Base-by-base conservation (phyloP, 1,140 invertebrate species). In the Polypedilum pembai region DNA sequence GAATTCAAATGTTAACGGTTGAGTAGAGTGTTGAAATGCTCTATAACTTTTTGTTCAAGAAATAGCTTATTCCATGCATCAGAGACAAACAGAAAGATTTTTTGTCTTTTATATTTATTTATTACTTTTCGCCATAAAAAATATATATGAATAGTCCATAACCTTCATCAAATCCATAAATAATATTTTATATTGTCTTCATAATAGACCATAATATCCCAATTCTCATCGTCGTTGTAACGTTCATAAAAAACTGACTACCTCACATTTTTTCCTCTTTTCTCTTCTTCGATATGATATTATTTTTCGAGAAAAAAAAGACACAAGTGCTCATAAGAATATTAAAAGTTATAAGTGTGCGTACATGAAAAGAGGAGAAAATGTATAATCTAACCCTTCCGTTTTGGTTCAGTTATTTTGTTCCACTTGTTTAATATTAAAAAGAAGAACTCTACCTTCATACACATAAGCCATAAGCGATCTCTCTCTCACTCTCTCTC, bases 61-160 rank as follows among this genome's bases (percentile, higher is more conserved):
- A 33, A 33, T 33, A 33, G n/a, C 24, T 33, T 33, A 3, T 33
- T 33, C 24, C 24, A 33, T 33, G 24, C 24, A 33, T 33, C 24
- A 33, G 1, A 5, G 24, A 33, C 24, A 33, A 1, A 33, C 24
- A 33, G 2, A 33, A 33, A 33, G n/a, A n/a, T n/a, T n/a, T n/a
- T n/a, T n/a, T 33, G 24, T 33, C 5, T 33, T 1, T 33, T 1
- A 33, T 33, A 3, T 33, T 33, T 33, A 33, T 33, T 33, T 33
- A 33, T 33, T 33, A 33, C 24, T 33, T 3, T 33, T 33, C 5
- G 24, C 24, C 5, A 33, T 33, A 33, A 33, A 33, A 33, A 33
- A 33, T 33, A 74, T 75, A 73, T 76, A 74, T 72, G 45, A 40
- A 74, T 63, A 66, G 15, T 41, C 10, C n/a, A 15, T 63, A 69